Percentiles rank a stretch among this genome's conserved stretches.
Conservation (phyloP, 1,140 invertebrate genomes). For the Cepaea nemoralis region DNA sequence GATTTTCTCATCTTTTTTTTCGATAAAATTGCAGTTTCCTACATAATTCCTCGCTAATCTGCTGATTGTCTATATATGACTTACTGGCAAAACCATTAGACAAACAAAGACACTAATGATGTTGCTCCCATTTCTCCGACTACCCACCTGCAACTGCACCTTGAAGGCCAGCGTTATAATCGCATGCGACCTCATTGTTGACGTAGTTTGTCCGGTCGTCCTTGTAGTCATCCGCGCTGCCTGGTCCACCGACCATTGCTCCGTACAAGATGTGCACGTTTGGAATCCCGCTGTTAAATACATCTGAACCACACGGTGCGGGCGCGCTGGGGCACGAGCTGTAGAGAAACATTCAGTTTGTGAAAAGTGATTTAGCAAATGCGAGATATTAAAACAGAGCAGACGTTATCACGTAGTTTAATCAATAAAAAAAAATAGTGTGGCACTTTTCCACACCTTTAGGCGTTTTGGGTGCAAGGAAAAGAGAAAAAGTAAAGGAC, state of each 20-base stretch:
- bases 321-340: slow-evolving; percentile 63
- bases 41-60: no score
- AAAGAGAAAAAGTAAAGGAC: no score
- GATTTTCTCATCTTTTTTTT: no score
- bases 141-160: slow-evolving; percentile 48
- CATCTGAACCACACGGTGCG: slow-evolving; percentile 53
- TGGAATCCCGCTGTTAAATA: slow-evolving; percentile 43
- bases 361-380: not conserved
- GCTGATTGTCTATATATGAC: no score
- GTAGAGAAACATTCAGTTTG: no score
- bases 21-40: no score
- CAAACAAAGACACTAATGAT: no score
- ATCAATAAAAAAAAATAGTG: not conserved
- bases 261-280: slow-evolving; percentile 55
- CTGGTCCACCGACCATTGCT: slow-evolving; percentile 71
- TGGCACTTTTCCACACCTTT: not conserved
- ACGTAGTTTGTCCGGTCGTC: slow-evolving; percentile 65
- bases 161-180: slow-evolving; percentile 70
- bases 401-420: not conserved
- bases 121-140: no score
- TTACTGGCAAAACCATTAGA: no score
- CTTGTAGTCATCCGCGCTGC: slow-evolving; percentile 56
- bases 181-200: slow-evolving; percentile 68
- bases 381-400: not conserved
- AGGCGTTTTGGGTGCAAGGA: no score